Evolutionary conservation across 2,888 invertebrate genomes (phyloP).

Genomic region (Ischnura elegans): DNA sequence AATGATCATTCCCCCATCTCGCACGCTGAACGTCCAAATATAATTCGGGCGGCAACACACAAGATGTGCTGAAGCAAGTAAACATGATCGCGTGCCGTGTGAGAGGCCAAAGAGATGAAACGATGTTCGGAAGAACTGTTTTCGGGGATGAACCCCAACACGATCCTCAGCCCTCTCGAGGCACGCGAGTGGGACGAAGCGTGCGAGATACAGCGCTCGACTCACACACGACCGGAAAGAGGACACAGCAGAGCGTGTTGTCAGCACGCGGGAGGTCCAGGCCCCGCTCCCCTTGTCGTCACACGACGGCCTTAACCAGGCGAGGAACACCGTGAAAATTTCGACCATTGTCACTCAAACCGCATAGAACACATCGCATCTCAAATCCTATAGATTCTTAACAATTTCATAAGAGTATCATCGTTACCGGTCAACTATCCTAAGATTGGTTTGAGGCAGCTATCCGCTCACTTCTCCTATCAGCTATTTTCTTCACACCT

Average conservation of each 20-base stretch:
- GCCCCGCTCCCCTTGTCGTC: neutral
- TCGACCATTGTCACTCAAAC: too few relatives aligned
- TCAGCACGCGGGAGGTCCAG: neutral
- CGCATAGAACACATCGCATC: too few relatives aligned
- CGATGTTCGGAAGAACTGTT: neutral
- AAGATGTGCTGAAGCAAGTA: neutral
- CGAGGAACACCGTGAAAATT: too few relatives aligned
- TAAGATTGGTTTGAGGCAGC: too few relatives aligned
- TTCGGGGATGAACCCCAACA: neutral
- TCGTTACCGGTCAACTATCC: too few relatives aligned
- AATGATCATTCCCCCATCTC: too few relatives aligned
- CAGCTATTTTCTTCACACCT: too few relatives aligned
- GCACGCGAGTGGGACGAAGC: neutral
- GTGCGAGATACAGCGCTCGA: neutral
- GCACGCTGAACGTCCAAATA: too few relatives aligned
- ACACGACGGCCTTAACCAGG: neutral
- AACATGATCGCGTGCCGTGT: neutral
- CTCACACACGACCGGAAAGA: neutral
- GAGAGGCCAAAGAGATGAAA: neutral
- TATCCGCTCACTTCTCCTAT: too few relatives aligned
- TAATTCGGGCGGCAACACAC: too few relatives aligned
- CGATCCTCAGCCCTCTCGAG: neutral
- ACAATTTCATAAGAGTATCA: too few relatives aligned
- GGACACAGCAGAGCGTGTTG: neutral
- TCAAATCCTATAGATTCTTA: too few relatives aligned